Evolutionary conservation across 64 coral and sea anemone genomes (phyloP), one percentile per base, ranked within the genome.

Genomic region (Pachyseris speciosa): DNA sequence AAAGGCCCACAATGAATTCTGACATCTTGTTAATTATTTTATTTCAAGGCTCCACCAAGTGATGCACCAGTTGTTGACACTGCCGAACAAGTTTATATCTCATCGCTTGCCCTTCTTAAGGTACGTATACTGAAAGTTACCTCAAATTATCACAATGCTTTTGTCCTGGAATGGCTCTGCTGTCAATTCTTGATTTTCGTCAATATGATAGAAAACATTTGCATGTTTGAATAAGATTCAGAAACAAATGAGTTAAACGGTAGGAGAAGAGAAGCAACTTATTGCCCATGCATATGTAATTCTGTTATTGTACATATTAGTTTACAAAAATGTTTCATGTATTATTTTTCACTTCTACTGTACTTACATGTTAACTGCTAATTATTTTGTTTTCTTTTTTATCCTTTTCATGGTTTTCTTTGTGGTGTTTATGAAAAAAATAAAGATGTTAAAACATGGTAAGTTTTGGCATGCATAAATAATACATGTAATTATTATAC

Each of bases 11-110:
- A n/a, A n/a, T n/a, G n/a, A n/a, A n/a, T n/a, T n/a, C n/a, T n/a
- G n/a, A n/a, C n/a, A n/a, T n/a, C n/a, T n/a, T n/a, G n/a, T n/a
- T n/a, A n/a, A n/a, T n/a, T n/a, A n/a, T n/a, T 29, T 67, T 28
- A 12, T 29, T 79, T 67, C 15, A 2, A 99, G 97, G 48, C 86
- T 42, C 67, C 97, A 5, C 93, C 97, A 28, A 95, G 89, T 68
- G 97, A 99, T 93, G 97, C 97, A 9, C 97, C 97, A 25, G 94
- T 99, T 42, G 97, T 99, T 3, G 97, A 99, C 32, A 99, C 97
- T 28, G 97, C 97, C 53, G 97, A 99, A 77, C 97, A 99, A 95
- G 97, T 99, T 39, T 99, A 99, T 39, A 99, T 99, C 66, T 99
- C 97, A 16, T 99, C 97, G 65, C 68, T 99, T 20, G 97, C 97